phyloP scores from a whole-genome alignment of 2,888 invertebrate genomes.

The Deilephila elpenor region DNA sequence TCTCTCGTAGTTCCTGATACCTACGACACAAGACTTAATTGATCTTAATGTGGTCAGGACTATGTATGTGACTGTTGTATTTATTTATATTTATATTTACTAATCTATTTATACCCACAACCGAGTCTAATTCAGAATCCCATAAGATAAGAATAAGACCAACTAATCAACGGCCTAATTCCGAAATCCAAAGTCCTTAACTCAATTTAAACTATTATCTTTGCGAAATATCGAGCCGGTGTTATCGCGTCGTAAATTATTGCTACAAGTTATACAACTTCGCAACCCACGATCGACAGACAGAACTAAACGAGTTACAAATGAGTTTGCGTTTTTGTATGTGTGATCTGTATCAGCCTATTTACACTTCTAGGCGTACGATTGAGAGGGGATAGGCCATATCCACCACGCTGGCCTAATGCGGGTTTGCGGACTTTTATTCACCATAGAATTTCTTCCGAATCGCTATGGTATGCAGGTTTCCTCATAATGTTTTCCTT shows the following conservation, averaged over 20 bases:
- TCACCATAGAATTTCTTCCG: no score
- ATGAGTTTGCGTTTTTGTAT: not conserved
- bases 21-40: no score
- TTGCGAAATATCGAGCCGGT: constrained; percentile 22
- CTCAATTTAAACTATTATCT: constrained; percentile 31
- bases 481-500: no score
- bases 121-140: not conserved
- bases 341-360: not conserved
- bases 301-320: not conserved
- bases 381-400: not conserved
- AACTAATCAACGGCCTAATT: constrained; percentile 9
- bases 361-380: not conserved
- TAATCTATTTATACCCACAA: not conserved
- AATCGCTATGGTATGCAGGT: no score
- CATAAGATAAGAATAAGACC: not conserved
- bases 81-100: no score
- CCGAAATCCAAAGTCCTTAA: constrained; percentile 21
- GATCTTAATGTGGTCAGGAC: no score
- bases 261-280: not conserved
- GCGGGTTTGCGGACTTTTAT: no score
- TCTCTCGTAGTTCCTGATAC: no score
- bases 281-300: not conserved
- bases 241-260: constrained; percentile 26
- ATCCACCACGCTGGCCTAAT: no score
- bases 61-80: no score